These are phyloP conservation scores for cattle (Bos taurus) DNA, from an alignment of 2,113 vertebrate genomes.

Conservation along the genomic window DNA sequence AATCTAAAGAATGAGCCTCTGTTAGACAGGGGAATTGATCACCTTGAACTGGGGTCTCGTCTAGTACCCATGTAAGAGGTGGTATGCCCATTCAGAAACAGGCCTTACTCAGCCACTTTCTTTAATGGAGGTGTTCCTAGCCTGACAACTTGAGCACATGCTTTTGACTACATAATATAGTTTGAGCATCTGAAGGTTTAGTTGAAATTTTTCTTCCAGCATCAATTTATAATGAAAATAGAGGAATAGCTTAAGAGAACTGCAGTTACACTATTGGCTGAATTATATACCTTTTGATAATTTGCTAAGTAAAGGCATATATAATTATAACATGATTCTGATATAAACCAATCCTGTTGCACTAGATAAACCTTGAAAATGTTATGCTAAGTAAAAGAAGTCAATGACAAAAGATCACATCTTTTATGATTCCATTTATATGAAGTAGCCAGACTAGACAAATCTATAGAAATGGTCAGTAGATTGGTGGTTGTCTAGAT, in stretches of 20 bases:
- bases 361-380: neutral
- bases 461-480: neutral
- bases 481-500: neutral
- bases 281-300: neutral
- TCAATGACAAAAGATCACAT: neutral
- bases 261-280: neutral
- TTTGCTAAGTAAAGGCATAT: neutral
- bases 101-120: neutral
- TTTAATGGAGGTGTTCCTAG: neutral
- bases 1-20: neutral
- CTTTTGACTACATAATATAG: neutral
- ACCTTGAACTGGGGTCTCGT: neutral
- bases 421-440: neutral
- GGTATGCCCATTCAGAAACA: neutral
- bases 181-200: neutral
- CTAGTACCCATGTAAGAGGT: neutral
- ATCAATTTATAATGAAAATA: conserved; percentile 7
- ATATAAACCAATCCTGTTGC: neutral
- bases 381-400: neutral
- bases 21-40: neutral
- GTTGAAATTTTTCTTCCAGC: neutral
- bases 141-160: neutral
- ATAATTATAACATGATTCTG: neutral
- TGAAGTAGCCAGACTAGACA: neutral
- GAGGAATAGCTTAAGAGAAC: neutral